Percentiles rank a stretch among this genome's conserved stretches.
These are phyloP conservation scores for Pocillopora damicornis DNA, from an alignment of 64 coral and sea anemone genomes.

Conservation along the genomic window DNA sequence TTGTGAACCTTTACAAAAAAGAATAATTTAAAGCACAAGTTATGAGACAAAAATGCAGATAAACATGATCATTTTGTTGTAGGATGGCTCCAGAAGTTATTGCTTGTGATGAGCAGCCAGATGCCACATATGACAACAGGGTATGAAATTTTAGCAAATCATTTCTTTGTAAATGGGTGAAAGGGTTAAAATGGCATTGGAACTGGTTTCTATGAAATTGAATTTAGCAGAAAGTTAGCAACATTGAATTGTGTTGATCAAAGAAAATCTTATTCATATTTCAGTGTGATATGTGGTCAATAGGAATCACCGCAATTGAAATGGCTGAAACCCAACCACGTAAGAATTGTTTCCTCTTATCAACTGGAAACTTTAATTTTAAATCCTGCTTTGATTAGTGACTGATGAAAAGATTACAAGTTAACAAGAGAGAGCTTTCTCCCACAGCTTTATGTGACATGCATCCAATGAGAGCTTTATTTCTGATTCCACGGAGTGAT, in stretches of 20 bases:
- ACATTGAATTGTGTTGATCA: neutral
- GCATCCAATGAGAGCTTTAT: slow-evolving; percentile 98
- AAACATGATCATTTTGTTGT: neutral
- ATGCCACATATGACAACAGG: slow-evolving; percentile 96
- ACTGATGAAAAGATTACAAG: neutral
- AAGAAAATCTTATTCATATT: slow-evolving; percentile 19
- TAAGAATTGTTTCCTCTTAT: slow-evolving; percentile 33
- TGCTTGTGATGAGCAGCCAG: slow-evolving; percentile 97
- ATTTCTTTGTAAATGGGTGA: too few relatives aligned
- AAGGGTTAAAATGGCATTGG: too few relatives aligned
- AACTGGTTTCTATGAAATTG: too few relatives aligned
- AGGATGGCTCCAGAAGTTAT: slow-evolving; percentile 99
- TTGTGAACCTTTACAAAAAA: too few relatives aligned
- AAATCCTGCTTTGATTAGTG: neutral
- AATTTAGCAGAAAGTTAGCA: neutral
- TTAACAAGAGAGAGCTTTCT: neutral
- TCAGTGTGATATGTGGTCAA: slow-evolving; percentile 98
- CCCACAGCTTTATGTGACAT: slow-evolving; percentile 88
- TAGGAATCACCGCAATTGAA: slow-evolving; percentile 95
- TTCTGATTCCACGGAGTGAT: slow-evolving; percentile 95
- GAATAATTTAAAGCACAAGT: too few relatives aligned
- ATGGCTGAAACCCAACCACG: slow-evolving; percentile 97
- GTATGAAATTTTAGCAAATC: slow-evolving; percentile 9
- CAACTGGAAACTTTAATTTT: neutral
- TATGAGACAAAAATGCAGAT: neutral